phyloP scores from a whole-genome alignment of 2,888 invertebrate genomes.

The Orthosia incerta region DNA sequence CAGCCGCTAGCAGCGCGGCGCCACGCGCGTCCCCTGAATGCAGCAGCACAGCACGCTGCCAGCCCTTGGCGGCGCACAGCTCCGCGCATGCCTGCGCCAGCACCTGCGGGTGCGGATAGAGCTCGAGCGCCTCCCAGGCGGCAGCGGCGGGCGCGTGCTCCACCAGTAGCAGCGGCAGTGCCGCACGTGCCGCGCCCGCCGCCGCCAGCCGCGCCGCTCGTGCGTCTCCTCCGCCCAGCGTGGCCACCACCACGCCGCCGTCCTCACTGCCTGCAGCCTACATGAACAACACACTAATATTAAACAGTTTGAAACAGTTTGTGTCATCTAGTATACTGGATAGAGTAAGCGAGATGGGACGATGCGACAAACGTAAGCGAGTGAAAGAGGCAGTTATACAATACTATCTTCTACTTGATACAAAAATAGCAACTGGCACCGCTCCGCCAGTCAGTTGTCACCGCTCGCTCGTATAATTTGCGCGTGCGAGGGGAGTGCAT shows the following conservation, averaged over 20 bases:
- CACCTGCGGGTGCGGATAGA: constrained; percentile 77
- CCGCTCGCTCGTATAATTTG: too few species aligned
- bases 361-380: too few species aligned
- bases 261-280: constrained; percentile 35
- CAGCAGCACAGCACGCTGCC: constrained; percentile 82
- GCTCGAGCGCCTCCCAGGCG: constrained; percentile 76
- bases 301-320: too few species aligned
- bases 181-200: constrained; percentile 79
- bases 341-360: too few species aligned
- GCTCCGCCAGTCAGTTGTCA: too few species aligned
- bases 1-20: constrained; percentile 71
- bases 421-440: too few species aligned
- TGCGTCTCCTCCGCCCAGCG: constrained; percentile 64
- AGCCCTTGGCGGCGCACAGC: constrained; percentile 80
- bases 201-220: constrained; percentile 71
- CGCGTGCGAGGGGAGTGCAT: too few species aligned
- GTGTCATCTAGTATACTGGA: too few species aligned
- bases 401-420: too few species aligned
- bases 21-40: constrained; percentile 79
- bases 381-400: too few species aligned
- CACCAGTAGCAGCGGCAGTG: constrained; percentile 77
- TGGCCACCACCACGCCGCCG: constrained; percentile 61
- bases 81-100: constrained; percentile 78
- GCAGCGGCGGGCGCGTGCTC: constrained; percentile 69
- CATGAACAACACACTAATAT: background rate